phyloP scores from a whole-genome alignment of 2,113 vertebrate genomes.

The Rattus rattus region DNA sequence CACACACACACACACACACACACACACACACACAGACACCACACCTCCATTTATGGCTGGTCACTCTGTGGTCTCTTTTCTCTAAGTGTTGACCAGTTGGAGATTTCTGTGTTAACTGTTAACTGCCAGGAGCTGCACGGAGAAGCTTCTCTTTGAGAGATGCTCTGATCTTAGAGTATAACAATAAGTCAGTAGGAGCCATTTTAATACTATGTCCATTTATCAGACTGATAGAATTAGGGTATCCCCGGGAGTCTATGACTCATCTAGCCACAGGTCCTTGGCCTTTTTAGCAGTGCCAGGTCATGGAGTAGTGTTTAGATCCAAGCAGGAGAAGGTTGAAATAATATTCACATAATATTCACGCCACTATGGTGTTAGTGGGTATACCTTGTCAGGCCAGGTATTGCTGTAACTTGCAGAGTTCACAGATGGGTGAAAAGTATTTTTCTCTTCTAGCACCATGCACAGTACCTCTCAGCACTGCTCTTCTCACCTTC shows the following conservation, averaged over 20 bases:
- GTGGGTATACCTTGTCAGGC: background rate
- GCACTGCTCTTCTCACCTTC: background rate
- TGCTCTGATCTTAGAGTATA: background rate
- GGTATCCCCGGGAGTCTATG: background rate
- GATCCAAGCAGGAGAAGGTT: background rate
- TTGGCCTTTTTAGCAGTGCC: background rate
- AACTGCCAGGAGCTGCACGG: background rate
- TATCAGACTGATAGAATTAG: background rate
- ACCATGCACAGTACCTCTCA: background rate
- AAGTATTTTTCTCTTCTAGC: background rate
- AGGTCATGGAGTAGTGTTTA: background rate
- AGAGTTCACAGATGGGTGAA: background rate
- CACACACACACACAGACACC: background rate
- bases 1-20: background rate
- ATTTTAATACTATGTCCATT: background rate
- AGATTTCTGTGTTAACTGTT: background rate
- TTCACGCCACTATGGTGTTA: background rate
- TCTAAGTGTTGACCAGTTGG: background rate
- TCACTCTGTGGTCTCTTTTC: background rate
- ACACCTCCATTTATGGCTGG: background rate
- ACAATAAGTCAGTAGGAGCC: background rate
- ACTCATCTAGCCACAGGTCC: background rate
- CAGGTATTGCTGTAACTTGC: background rate
- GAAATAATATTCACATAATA: background rate
- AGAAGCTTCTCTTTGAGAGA: background rate